Evolutionary conservation across 1,140 invertebrate genomes (phyloP), one percentile per base, ranked within the genome.

Genomic region (Drosophila ohnishii): DNA sequence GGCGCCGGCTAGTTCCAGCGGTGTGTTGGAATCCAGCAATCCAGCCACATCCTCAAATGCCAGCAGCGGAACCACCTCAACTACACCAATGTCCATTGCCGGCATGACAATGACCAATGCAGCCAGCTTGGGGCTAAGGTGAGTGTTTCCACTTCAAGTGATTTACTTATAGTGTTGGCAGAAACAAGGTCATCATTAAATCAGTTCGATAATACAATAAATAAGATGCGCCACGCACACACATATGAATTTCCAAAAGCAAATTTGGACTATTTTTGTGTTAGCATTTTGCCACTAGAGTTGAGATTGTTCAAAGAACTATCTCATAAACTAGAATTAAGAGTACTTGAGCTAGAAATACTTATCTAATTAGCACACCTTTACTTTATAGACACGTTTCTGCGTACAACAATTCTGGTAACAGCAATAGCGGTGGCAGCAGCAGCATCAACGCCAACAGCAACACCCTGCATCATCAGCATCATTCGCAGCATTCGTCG

Each of bases 81-180:
- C 83, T 40, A 56, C 79, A 2, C 56, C 62, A 14, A 62, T 81
- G 58, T 74, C 81, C 0, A 73, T 75, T 19, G 51, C 32, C 37
- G 65, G 62, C 19, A 42, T 78, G 13, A 47, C 70, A 8, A 71
- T 81, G 77, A 58, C 28, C 19, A 84, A 69, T 42, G 58, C 78
- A 40, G 48, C 59, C 9, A 82, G 50, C 8, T 61, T 86, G 50
- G 67, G 62, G 22, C n/a, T 87, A 5, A 82, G 83, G 83, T 86
- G 55, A 65, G 83, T 53, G 30, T 56, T 9, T 3, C 9, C 5
- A 45, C 1, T 10, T 8, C 2, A 1, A 16, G 11, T 19, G 19
- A 34, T 42, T 16, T 6, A 0, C 6, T 16, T 16, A n/a, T 0
- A 39, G 37, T 39, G 39, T 16, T 40, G 16, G 39, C n/a, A 40